Conservation (phyloP, 1,140 invertebrate genomes). For the Drosophila ironensis region DNA sequence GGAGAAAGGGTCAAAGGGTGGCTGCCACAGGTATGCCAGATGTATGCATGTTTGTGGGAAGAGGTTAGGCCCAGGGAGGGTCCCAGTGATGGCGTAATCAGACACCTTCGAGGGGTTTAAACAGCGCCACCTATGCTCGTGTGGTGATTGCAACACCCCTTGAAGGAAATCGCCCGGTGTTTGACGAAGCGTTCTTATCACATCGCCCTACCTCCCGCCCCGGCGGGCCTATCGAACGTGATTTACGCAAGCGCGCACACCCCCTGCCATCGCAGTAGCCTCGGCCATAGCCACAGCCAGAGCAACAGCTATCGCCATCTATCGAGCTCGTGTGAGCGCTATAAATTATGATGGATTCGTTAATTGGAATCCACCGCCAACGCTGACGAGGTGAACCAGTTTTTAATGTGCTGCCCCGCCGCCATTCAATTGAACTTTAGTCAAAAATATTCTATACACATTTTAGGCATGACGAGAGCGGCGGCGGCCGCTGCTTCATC, state of each 20-base stretch:
- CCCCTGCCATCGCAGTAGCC: slow-evolving; percentile 1
- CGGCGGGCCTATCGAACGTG: neutral
- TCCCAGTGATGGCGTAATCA: no score
- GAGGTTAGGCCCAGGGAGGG: no score
- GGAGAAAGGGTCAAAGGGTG: no score
- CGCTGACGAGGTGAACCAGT: slow-evolving; percentile 59
- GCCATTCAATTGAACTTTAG: slow-evolving; percentile 54
- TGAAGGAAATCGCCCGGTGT: neutral
- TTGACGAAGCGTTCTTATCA: neutral
- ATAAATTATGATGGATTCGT: slow-evolving; percentile 78
- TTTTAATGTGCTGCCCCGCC: slow-evolving; percentile 40
- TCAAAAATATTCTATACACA: slow-evolving; percentile 46
- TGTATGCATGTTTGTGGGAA: no score
- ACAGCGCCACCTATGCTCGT: no score
- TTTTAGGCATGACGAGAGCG: slow-evolving; percentile 46
- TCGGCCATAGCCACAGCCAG: slow-evolving; percentile 4
- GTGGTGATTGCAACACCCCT: no score
- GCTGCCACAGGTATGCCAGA: no score
- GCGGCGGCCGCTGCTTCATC: slow-evolving; percentile 8
- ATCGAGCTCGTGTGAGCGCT: slow-evolving; percentile 53
- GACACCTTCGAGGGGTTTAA: no score
- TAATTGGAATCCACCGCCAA: slow-evolving; percentile 69
- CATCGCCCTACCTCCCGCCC: neutral
- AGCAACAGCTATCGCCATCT: slow-evolving; percentile 6
- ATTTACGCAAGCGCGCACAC: neutral